A percentile compares a stretch with the other conserved stretches of the same genome.
Conservation (phyloP, 2,888 invertebrate species). For the Pterobdella sp. region DNA sequence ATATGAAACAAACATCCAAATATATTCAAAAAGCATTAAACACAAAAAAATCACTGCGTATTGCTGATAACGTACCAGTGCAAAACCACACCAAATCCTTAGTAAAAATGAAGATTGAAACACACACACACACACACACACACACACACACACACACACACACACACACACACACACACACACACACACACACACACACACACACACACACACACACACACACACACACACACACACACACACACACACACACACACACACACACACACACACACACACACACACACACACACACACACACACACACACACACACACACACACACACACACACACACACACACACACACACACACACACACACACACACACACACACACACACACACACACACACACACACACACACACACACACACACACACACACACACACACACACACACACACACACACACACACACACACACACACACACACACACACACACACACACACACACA, state of each 20-base stretch:
- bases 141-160: constrained; percentile 1
- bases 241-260: constrained; percentile 16
- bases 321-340: constrained; percentile 19
- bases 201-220: constrained; percentile 1
- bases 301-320: constrained; percentile 19
- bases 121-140: too few species aligned
- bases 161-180: constrained; percentile 6
- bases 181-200: neutral
- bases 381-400: constrained; percentile 18
- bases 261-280: constrained; percentile 18
- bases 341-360: constrained; percentile 19
- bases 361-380: constrained; percentile 17
- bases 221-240: constrained; percentile 11
- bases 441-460: neutral
- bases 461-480: neutral
- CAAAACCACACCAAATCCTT: too few species aligned
- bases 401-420: constrained; percentile 10
- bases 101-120: too few species aligned
- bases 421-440: neutral
- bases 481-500: neutral
- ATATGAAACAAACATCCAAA: too few species aligned
- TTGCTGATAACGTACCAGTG: too few species aligned
- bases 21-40: too few species aligned
- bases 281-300: constrained; percentile 16
- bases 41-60: too few species aligned